Conservation (phyloP, 2,888 invertebrate species). For the Allophyes oxyacanthae region DNA sequence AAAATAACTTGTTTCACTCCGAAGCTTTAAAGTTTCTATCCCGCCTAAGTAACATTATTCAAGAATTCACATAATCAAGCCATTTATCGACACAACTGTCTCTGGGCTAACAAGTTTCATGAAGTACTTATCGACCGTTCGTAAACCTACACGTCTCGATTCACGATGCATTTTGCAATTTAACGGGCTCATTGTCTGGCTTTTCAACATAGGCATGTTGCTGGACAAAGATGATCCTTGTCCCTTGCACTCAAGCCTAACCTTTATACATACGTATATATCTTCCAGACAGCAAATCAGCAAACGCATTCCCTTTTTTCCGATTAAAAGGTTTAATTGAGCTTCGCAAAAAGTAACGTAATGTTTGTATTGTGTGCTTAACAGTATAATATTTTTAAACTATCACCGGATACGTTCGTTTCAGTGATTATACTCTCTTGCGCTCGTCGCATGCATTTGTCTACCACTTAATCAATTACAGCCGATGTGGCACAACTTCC, state of each 20-base stretch:
- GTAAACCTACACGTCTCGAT: conserved; percentile 57
- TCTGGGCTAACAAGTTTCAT: conserved; percentile 71
- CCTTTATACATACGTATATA: not conserved
- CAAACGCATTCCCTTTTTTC: conserved; percentile 5
- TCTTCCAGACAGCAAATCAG: not conserved
- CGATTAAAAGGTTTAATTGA: conserved; percentile 16
- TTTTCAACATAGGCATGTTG: conserved; percentile 20
- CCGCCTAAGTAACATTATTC: conserved; percentile 3
- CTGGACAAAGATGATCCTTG: conserved; percentile 41
- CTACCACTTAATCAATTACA: conserved; percentile 81
- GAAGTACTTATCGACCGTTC: conserved; percentile 57
- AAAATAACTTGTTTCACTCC: not conserved
- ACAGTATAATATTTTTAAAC: conserved; percentile 60
- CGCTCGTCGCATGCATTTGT: conserved; percentile 51
- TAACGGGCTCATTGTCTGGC: conserved; percentile 69
- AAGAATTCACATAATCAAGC: conserved; percentile 7
- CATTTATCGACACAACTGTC: conserved; percentile 32
- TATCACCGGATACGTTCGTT: conserved; percentile 71
- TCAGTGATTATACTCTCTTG: conserved; percentile 52
- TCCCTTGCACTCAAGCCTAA: conserved; percentile 22
- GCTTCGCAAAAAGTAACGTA: conserved; percentile 4
- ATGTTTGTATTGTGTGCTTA: conserved; percentile 21
- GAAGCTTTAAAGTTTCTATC: not conserved
- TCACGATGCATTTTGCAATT: conserved; percentile 68
- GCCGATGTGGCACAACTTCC: conserved; percentile 65